Conservation (phyloP, 2,113 vertebrate genomes). For the Ahaetulla prasina region DNA sequence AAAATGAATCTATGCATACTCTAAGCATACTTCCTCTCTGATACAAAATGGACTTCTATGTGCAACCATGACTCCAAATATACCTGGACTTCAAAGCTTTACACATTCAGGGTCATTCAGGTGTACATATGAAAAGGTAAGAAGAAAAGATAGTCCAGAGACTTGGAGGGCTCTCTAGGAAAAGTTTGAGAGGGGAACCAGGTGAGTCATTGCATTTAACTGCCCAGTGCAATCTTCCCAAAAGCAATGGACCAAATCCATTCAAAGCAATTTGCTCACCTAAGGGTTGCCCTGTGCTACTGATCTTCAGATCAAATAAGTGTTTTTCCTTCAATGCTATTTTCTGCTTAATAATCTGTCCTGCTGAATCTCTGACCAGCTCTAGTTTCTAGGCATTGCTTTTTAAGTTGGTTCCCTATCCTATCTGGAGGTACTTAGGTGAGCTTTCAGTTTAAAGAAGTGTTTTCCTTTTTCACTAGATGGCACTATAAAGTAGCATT, state of each 20-base stretch:
- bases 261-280: not conserved
- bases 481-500: constrained; percentile 14
- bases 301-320: not conserved
- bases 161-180: not conserved
- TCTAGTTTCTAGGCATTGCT: not conserved
- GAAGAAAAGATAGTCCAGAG: not conserved
- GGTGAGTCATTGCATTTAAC: not conserved
- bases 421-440: constrained; percentile 48
- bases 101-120: not conserved
- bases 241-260: not conserved
- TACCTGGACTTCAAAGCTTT: not conserved
- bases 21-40: not conserved
- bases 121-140: not conserved
- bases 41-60: not conserved
- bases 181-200: not conserved
- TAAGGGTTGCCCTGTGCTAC: not conserved
- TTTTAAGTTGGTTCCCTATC: not conserved
- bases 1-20: not conserved
- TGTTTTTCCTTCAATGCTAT: not conserved
- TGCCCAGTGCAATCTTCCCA: not conserved
- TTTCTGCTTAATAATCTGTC: not conserved
- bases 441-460: constrained; percentile 10
- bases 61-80: not conserved
- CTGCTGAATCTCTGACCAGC: not conserved
- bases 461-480: constrained; percentile 30